Evolutionary conservation across 2,797 vertebrate genomes (phyloP).

Genomic region (Liparis tanakae): DNA sequence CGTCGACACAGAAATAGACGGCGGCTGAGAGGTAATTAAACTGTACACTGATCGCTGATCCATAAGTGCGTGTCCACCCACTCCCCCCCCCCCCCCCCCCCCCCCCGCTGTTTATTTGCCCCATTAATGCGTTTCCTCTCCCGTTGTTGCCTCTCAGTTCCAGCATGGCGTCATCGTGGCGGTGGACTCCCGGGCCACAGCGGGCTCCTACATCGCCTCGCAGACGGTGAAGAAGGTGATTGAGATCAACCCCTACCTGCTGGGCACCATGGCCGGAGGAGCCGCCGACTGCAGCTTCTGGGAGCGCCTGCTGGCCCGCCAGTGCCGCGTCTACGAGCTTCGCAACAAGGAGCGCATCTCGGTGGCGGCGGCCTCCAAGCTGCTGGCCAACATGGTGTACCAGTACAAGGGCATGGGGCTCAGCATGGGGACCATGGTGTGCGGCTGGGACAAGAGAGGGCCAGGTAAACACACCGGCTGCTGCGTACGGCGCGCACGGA

Average conservation of each 20-base stretch:
- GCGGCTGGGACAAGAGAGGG: conserved; percentile 95
- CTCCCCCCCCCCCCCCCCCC: background rate
- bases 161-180: conserved; percentile 91
- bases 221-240: conserved; percentile 95
- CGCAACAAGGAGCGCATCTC: conserved; percentile 95
- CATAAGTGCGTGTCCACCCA: background rate
- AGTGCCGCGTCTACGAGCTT: conserved; percentile 93
- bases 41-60: background rate
- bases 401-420: conserved; percentile 96
- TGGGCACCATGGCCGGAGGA: conserved; percentile 94
- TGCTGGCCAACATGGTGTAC: conserved; percentile 96
- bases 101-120: background rate
- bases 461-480: conserved; percentile 81
- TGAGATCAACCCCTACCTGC: conserved; percentile 92
- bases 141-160: conserved; percentile 75
- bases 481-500: background rate
- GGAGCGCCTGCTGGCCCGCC: conserved; percentile 91
- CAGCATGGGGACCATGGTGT: conserved; percentile 96
- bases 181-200: conserved; percentile 92
- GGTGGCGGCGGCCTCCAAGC: conserved; percentile 91
- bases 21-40: background rate
- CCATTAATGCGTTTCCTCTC: background rate
- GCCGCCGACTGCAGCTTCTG: conserved; percentile 94
- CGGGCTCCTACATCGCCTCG: conserved; percentile 90
- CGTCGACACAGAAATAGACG: background rate